phyloP scores from a whole-genome alignment of 2,888 invertebrate species.

The Gymnoscelis rufifasciata region DNA sequence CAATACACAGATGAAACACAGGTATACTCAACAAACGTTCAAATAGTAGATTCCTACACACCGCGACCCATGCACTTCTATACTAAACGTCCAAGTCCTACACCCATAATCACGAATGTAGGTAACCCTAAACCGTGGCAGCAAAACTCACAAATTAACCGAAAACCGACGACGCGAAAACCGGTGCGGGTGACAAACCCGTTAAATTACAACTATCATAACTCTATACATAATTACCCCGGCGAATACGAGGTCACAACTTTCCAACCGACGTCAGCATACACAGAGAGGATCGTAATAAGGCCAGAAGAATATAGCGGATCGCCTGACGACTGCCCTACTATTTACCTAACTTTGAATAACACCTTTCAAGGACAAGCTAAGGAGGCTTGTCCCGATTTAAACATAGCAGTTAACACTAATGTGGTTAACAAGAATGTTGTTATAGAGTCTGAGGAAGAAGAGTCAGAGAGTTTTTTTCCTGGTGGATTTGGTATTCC shows the following conservation, averaged over 20 bases:
- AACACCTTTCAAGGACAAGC: constrained; percentile 76
- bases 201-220: constrained; percentile 52
- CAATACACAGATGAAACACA: constrained; percentile 50
- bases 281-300: constrained; percentile 70
- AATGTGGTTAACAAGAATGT: constrained; percentile 81
- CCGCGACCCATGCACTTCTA: constrained; percentile 54
- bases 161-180: constrained; percentile 49
- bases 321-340: constrained; percentile 73
- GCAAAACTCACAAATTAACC: constrained; percentile 30
- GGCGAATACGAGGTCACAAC: constrained; percentile 62
- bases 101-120: constrained; percentile 68
- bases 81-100: constrained; percentile 51
- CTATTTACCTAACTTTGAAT: constrained; percentile 76
- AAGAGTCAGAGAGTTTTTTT: constrained; percentile 49
- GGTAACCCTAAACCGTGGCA: constrained; percentile 63
- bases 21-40: constrained; percentile 53
- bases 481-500: constrained; percentile 58
- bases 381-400: constrained; percentile 83
- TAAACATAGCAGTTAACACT: constrained; percentile 84
- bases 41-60: constrained; percentile 48
- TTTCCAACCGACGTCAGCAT: constrained; percentile 57
- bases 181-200: constrained; percentile 53
- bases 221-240: constrained; percentile 47
- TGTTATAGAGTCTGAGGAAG: constrained; percentile 67
- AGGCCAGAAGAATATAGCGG: constrained; percentile 70